phyloP scores from a whole-genome alignment of 2,888 invertebrate species.

The Callimorpha dominula region DNA sequence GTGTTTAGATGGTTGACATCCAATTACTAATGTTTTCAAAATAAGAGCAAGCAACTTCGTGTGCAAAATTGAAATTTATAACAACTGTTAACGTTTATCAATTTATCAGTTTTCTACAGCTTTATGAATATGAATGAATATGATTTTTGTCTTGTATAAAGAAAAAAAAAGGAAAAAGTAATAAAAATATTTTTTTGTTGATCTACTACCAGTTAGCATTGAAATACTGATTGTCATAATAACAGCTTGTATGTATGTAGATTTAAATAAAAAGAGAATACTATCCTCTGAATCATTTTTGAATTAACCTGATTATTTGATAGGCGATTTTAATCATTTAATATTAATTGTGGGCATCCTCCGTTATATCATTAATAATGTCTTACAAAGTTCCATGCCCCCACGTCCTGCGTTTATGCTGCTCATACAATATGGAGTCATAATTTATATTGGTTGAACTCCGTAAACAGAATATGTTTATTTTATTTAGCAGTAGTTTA shows the following conservation, averaged over 20 bases:
- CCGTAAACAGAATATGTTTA: slow-evolving; percentile 60
- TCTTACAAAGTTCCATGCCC: slow-evolving; percentile 20
- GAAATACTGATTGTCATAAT: too few species aligned
- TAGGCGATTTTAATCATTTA: not conserved
- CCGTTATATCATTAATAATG: slow-evolving; percentile 12
- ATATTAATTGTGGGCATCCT: not conserved
- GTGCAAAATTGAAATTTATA: not conserved
- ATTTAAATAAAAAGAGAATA: not conserved
- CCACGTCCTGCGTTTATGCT: slow-evolving; percentile 25
- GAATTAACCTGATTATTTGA: not conserved
- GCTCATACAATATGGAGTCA: slow-evolving; percentile 32
- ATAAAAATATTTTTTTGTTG: too few species aligned
- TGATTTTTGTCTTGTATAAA: too few species aligned
- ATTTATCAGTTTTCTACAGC: too few species aligned
- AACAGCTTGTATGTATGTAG: not conserved
- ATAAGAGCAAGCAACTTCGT: not conserved
- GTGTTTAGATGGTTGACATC: not conserved
- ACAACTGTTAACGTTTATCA: not conserved
- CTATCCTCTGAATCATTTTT: not conserved
- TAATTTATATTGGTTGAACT: slow-evolving; percentile 53
- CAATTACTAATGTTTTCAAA: not conserved
- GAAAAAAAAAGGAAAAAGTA: too few species aligned
- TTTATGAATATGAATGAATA: too few species aligned
- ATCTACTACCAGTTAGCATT: too few species aligned
- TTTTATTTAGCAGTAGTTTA: slow-evolving; percentile 69